Base-by-base conservation (phyloP, 2,888 invertebrate genomes). In the Siphlonurus alternatus region DNA sequence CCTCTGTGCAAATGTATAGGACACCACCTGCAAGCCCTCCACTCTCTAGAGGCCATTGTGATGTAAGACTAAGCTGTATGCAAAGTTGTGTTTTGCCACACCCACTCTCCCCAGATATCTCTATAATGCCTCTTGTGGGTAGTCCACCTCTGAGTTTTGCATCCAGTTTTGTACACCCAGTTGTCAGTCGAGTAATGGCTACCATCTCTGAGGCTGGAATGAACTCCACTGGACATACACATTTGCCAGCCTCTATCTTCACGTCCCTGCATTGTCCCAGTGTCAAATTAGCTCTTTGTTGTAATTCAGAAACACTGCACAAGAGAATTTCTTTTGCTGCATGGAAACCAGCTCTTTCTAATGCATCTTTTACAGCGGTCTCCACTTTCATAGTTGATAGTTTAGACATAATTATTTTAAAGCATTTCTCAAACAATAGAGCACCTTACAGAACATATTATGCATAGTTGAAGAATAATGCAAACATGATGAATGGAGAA, bases 21-120 rank as follows among this genome's bases (percentile, higher is more conserved):
- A 82, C 82, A 23, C 79, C 81, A 80, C 68, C 38, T 10, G n/a
- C 5, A 56, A 56, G 22, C 7, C 56, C 56, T 7, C 7, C 5
- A 56, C n/a, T n/a, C 5, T 3, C 5, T 3, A 20, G 7, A 18
- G 82, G 79, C 67, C 81, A 74, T 75, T 88, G 88, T 66, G 82
- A 83, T 65, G 81, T 80, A 22, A 88, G 75, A 51, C 85, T 80
- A 25, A 88, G 74, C 75, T 89, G 89, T 62, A 92, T 76, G 68
- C 84, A 86, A 59, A 91, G 72, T 73, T 92, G 92, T 0, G 90
- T 90, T 78, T 92, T 92, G 3, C 91, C 91, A 69, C 82, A 80
- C 19, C 88, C 87, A 76, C 88, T 88, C 74, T 85, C 84, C n/a
- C 91, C 92, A 73, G 81, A 84, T 69, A 93, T 77, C 79, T 92